Base-by-base conservation (phyloP, 2,888 invertebrate genomes). In the Agrochola macilenta region DNA sequence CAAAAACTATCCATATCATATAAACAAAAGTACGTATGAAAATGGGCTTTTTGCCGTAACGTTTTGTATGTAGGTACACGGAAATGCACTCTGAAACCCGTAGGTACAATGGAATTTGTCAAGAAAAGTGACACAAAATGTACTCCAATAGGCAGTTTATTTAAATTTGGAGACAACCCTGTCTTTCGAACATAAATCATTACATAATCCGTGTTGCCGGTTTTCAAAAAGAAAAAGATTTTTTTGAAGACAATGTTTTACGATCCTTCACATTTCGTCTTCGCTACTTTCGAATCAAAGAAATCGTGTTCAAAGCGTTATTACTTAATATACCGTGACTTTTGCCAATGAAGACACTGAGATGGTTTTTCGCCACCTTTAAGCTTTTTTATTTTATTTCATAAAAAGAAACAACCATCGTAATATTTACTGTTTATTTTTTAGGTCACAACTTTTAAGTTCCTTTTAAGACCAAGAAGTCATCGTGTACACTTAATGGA, bases 71-170 rank as follows among this genome's bases (percentile, higher is more conserved):
- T 73, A 30, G 11, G 8, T 71, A 82, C 85, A 87, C 17, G 73
- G 61, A 84, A 78, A 84, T 87, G 79, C 74, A 87, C 82, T 86
- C 68, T 61, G 61, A 66, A 54, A 71, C 54, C 61, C 49, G 54
- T 64, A 61, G 17, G 17, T 30, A 69, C 49, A 63, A 68, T 30
- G 60, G 39, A 73, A 80, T 84, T 82, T 81, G 63, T 78, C 73
- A 78, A 57, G 39, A 49, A 58, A 81, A 54, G n/a, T 72, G 81
- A 71, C 81, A 71, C 66, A 61, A 74, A 84, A 74, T 84, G 23
- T 70, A 66, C 61, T 73, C 7, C 68, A 39, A 60, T 65, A 76
- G 64, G 65, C 65, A 49, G 74, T 85, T 70, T 73, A 69, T 85
- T 68, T 84, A 74, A 75, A 85, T 87, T 85, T 86, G 23, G 66